Evolutionary conservation across 2,888 invertebrate genomes (phyloP).

Genomic region (Harpagoxenus sublaevis): DNA sequence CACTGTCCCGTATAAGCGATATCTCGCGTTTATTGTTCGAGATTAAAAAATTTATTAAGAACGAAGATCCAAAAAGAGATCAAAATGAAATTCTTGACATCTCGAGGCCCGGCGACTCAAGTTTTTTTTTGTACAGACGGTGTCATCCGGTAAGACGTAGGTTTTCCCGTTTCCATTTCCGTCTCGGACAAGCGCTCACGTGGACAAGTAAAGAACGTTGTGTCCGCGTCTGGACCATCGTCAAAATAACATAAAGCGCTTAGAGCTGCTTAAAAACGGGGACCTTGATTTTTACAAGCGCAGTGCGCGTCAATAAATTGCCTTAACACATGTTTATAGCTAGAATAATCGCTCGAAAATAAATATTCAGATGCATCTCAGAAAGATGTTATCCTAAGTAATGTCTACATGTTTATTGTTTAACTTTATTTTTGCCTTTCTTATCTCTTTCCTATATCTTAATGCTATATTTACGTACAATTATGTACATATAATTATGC

Average conservation of each 20-base stretch:
- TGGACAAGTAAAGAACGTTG: conserved; percentile 37
- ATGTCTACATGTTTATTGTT: conserved; percentile 30
- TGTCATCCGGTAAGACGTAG: conserved; percentile 64
- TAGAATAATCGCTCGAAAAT: background rate
- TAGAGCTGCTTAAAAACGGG: background rate
- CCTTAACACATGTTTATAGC: conserved; percentile 32
- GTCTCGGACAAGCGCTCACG: conserved; percentile 38
- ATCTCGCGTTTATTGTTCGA: background rate
- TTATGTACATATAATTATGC: background rate
- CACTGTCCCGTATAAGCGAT: background rate
- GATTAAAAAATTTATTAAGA: conserved; percentile 2
- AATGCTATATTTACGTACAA: background rate
- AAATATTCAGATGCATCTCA: conserved; percentile 25
- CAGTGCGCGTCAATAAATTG: conserved; percentile 36
- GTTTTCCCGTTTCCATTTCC: conserved; percentile 73
- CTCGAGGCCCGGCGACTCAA: conserved; percentile 31
- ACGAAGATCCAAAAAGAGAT: conserved; percentile 12
- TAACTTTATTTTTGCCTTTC: background rate
- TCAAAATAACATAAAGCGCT: conserved; percentile 54
- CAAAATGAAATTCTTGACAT: background rate
- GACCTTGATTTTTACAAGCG: conserved; percentile 55
- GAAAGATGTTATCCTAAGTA: background rate
- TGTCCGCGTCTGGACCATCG: conserved; percentile 52
- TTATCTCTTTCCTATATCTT: background rate
- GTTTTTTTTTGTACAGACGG: conserved; percentile 54